Base-by-base conservation (phyloP, 2,113 vertebrate genomes). In the Sturnira hondurensis region DNA sequence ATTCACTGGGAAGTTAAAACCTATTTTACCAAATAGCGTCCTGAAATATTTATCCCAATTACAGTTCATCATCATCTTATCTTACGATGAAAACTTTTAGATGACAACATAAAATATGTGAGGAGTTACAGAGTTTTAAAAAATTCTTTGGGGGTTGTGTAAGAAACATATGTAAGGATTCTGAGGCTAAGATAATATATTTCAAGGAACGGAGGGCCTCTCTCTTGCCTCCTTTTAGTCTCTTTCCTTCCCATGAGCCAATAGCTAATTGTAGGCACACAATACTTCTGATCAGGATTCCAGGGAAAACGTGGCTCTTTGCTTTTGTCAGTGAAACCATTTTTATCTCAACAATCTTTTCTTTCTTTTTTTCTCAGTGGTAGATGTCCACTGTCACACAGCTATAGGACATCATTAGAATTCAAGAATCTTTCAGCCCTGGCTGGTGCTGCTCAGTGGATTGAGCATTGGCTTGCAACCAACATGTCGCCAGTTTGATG, bases 31-130 rank as follows among this genome's bases (percentile, higher is more conserved):
- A 84, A 95, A 78, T 76, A 92, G 36, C 82, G 88, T 87, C 74
- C 41, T 95, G 71, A 96, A 95, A 52, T 97, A 92, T 89, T 83
- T 85, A 89, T 84, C 50, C 61, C 33, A 90, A 76, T 91, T 95
- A 73, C 17, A 61, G 65, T 61, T 20, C 70, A 71, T 95, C 76
- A 96, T 94, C 41, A 73, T 95, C 81, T 93, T 90, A 89, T 63
- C 74, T 86, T 81, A 52, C 10, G 24, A 91, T 84, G 61, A 93
- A 96, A 88, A 82, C 50, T 50, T 78, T 90, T 50, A 74, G 82
- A 77, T 43, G 87, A 90, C 26, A 81, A 47, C 76, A 95, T 93
- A 95, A 92, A 96, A 88, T 50, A 94, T 78, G 33, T 43, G 63
- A 89, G 70, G 31, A 89, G n/a, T 82, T 94, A 91, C 36, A 77